Conservation (phyloP, 2,797 vertebrate genomes). For the Telmatherina bonti region DNA sequence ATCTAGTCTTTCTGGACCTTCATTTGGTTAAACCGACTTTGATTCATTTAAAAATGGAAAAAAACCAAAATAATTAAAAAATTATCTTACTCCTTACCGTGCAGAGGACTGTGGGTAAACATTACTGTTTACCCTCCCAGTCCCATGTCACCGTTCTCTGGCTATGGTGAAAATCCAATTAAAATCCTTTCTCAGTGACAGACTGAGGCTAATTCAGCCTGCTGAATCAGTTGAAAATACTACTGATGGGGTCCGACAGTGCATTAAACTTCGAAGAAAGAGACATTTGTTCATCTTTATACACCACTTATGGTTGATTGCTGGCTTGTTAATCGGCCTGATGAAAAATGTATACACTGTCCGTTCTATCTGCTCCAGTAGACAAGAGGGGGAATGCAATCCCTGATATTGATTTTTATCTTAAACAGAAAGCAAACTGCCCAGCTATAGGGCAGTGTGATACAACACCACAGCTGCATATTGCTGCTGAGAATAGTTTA, state of each 20-base stretch:
- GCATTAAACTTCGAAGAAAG: too few relatives aligned
- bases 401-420: neutral
- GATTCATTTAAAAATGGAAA: too few relatives aligned
- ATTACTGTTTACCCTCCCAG: too few relatives aligned
- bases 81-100: too few relatives aligned
- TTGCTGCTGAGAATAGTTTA: neutral
- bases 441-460: neutral
- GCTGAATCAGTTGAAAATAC: neutral
- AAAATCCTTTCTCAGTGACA: neutral
- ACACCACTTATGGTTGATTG: neutral
- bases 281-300: neutral
- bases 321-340: neutral
- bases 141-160: neutral
- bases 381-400: neutral
- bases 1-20: too few relatives aligned
- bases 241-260: too few relatives aligned
- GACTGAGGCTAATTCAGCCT: neutral
- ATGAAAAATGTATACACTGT: neutral
- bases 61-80: too few relatives aligned
- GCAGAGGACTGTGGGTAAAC: too few relatives aligned
- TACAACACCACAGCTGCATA: neutral
- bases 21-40: too few relatives aligned
- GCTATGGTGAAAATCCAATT: neutral
- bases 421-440: neutral
- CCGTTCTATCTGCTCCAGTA: neutral